Percentiles rank a stretch among this genome's conserved stretches.
Evolutionary conservation across 2,113 vertebrate species (phyloP).

Genomic region (Brevimyrus niger): DNA sequence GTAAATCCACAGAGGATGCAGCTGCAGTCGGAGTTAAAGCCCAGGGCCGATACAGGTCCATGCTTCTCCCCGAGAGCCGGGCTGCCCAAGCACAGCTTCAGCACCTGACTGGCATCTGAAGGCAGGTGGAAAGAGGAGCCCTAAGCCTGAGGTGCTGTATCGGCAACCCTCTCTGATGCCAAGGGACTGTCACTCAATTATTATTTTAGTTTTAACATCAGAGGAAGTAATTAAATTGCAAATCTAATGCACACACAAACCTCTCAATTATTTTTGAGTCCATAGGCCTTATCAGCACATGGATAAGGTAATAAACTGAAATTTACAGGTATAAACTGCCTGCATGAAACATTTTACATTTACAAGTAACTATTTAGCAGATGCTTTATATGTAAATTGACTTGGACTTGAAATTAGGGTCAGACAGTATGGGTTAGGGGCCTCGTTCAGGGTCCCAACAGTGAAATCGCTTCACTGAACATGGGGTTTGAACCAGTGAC

Average conservation of each 20-base stretch:
- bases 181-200: background rate
- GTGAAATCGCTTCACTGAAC: background rate
- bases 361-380: background rate
- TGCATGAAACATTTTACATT: background rate
- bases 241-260: background rate
- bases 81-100: conserved; percentile 29
- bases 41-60: conserved; percentile 24
- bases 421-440: background rate
- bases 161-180: background rate
- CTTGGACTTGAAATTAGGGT: background rate
- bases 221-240: background rate
- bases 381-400: background rate
- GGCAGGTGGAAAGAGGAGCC: background rate
- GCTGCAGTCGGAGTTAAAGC: conserved; percentile 19
- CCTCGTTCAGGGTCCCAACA: background rate
- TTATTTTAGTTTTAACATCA: background rate
- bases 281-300: background rate
- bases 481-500: background rate
- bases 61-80: conserved; percentile 18
- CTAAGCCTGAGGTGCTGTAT: background rate
- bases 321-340: background rate
- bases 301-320: background rate
- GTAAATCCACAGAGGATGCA: conserved; percentile 22
- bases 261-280: background rate
- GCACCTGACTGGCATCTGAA: conserved; percentile 21